These are phyloP conservation scores for Atrina japonica DNA, from an alignment of 2,888 invertebrate genomes.

Conservation along the genomic window DNA sequence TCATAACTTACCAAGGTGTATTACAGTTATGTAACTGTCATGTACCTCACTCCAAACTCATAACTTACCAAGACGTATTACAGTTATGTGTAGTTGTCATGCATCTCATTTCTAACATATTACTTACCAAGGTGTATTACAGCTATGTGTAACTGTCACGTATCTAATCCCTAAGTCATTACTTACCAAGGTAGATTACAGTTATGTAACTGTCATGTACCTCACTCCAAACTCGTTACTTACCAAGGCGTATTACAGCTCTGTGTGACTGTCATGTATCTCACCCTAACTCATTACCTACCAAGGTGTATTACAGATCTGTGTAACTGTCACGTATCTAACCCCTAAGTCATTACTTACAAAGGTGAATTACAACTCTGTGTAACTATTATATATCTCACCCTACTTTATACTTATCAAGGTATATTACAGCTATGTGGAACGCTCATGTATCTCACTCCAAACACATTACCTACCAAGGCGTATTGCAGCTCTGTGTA, in stretches of 20 bases:
- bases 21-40: constrained; percentile 94
- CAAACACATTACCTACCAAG: no score
- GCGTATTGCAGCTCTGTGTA: no score
- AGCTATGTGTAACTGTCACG: constrained; percentile 93
- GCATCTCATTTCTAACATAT: no score
- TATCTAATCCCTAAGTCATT: constrained; percentile 92
- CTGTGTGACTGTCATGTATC: constrained; percentile 93
- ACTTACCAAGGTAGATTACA: no score
- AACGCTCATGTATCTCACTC: constrained; percentile 91
- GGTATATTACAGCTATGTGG: constrained; percentile 95
- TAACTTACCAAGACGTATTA: no score
- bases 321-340: constrained; percentile 92
- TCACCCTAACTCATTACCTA: constrained; percentile 90
- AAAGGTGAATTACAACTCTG: constrained; percentile 94
- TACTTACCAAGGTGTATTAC: constrained; percentile 92
- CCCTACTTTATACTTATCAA: constrained; percentile 91
- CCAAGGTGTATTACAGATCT: constrained; percentile 94
- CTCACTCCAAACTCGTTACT: no score
- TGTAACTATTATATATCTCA: constrained; percentile 91
- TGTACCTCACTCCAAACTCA: constrained; percentile 91
- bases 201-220: no score
- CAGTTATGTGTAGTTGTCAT: no score
- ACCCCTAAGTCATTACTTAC: constrained; percentile 92
- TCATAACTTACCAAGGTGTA: constrained; percentile 93
- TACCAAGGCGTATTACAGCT: constrained; percentile 94